Evolutionary conservation across 2,797 vertebrate species (phyloP).

Genomic region (Enteromius anoplus): DNA sequence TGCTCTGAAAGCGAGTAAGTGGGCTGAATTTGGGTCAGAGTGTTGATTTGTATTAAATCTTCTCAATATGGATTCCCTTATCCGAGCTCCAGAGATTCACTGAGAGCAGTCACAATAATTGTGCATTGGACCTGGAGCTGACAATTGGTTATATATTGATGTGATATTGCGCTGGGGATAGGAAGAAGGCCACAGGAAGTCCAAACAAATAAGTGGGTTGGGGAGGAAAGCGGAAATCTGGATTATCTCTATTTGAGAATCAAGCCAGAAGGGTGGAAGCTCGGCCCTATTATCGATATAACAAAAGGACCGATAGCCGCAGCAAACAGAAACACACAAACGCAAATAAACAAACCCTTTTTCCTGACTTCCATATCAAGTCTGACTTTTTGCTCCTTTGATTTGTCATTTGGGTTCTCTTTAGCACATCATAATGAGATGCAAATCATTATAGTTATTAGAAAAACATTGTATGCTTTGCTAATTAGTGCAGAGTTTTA

Average conservation of each 20-base stretch:
- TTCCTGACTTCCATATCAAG: not conserved
- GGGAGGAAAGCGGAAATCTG: slow-evolving; percentile 57
- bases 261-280: slow-evolving; percentile 56
- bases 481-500: slow-evolving; percentile 20
- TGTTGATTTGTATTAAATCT: slow-evolving; percentile 69
- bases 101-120: slow-evolving; percentile 67
- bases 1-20: slow-evolving; percentile 24
- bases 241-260: slow-evolving; percentile 58
- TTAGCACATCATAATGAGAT: not conserved
- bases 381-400: not conserved
- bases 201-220: slow-evolving; percentile 65
- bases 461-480: not conserved
- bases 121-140: slow-evolving; percentile 63
- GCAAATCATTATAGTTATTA: not conserved
- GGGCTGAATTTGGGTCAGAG: slow-evolving; percentile 72
- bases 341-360: slow-evolving; percentile 22
- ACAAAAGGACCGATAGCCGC: slow-evolving; percentile 45
- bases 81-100: slow-evolving; percentile 65
- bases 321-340: slow-evolving; percentile 31
- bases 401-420: not conserved
- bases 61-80: slow-evolving; percentile 70
- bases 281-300: slow-evolving; percentile 57
- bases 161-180: slow-evolving; percentile 65
- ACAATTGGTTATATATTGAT: slow-evolving; percentile 74
- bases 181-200: slow-evolving; percentile 68